Conservation (phyloP, 2,888 invertebrate genomes). For the Lithodes maja region DNA sequence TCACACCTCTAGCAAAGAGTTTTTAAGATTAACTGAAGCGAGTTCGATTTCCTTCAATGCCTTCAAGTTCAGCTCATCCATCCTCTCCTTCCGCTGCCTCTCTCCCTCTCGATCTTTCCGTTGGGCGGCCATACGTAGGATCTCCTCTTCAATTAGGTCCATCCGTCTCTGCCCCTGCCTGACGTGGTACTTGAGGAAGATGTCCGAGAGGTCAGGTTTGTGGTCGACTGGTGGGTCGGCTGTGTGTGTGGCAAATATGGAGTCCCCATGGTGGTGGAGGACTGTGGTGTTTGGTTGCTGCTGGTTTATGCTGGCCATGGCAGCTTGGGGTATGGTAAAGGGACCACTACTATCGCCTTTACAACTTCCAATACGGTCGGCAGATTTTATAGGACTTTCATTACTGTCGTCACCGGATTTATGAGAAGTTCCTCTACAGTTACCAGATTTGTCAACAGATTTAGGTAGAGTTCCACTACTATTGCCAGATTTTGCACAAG, state of each 20-base stretch:
- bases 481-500: too few relatives aligned
- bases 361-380: too few relatives aligned
- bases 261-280: neutral
- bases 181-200: neutral
- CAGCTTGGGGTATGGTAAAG: neutral
- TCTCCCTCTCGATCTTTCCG: neutral
- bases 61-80: neutral
- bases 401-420: too few relatives aligned
- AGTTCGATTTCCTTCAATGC: neutral
- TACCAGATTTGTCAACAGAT: too few relatives aligned
- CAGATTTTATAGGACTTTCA: too few relatives aligned
- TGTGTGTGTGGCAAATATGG: neutral
- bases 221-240: neutral
- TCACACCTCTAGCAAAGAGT: constrained; percentile 1
- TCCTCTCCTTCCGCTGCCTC: neutral
- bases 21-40: neutral
- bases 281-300: constrained; percentile 10
- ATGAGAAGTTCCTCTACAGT: too few relatives aligned
- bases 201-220: neutral
- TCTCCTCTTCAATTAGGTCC: neutral
- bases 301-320: neutral
- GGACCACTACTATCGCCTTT: neutral
- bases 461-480: too few relatives aligned
- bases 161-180: neutral
- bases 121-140: neutral